Base-by-base conservation (phyloP, 2,113 vertebrate species). In the Lophotis ruficrista region DNA sequence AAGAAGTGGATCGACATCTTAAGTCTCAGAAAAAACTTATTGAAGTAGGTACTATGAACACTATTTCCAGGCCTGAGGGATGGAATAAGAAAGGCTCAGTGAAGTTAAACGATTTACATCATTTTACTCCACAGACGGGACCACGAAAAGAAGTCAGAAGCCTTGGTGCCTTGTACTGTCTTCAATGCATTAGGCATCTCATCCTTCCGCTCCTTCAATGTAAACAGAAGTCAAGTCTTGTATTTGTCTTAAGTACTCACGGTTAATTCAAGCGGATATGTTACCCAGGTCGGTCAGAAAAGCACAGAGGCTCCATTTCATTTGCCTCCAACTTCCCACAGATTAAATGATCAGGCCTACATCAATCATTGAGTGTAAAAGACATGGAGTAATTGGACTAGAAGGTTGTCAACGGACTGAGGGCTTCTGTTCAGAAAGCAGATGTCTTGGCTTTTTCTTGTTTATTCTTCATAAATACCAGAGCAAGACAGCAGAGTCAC, bases 391-490 rank as follows among this genome's bases (percentile, higher is more conserved):
- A 83, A 87, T 72, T 79, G 90, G 89, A 78, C 83, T 62, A 66
- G 81, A 75, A 91, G 54, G 41, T 70, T 85, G 91, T 91, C 96
- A 85, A 33, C 87, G 35, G 58, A 37, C 38, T 70, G 72, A 95
- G 51, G 80, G 38, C 76, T 89, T 93, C 90, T 89, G 83, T 84
- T 81, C 82, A 84, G 83, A 73, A 95, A 91, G 83, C 77, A 94
- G 80, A 93, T 89, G 80, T 70, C 81, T 92, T 85, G 84, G 62
- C 65, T 95, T 95, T 88, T 38, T 54, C 89, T 90, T 94, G 73
- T 90, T 97, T 86, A 70, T 87, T 91, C 87, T 87, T 94, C 89
- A 88, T 88, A 94, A 94, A 89, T 83, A 75, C 62, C 82, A 95
- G 72, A 91, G 93, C 91, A 97, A 91, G 90, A 47, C 51, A 68